Evolutionary conservation across 2,888 invertebrate species (phyloP), one percentile per base, ranked within the genome.

Genomic region (Zygogramma bicolorata): DNA sequence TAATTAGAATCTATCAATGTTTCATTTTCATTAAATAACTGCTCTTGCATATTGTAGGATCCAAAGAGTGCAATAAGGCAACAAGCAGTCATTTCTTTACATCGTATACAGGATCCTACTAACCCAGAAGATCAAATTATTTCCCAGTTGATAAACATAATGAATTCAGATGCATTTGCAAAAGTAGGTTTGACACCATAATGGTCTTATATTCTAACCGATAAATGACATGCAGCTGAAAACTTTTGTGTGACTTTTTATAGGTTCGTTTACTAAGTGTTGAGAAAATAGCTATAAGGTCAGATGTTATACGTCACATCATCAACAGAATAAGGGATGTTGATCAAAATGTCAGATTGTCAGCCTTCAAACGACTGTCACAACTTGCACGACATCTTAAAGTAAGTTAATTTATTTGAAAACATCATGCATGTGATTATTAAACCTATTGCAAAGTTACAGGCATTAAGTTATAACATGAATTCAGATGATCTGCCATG

Each of bases 61-160:
- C 90, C 92, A 7, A 91, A 93, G 57, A 90, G 93, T 0, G 91
- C 91, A 62, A 94, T 97, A 2, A 90, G 97, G 20, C 92, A 93
- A 38, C 93, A 96, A 79, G 96, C 96, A 0, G 93, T 95, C 0
- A 86, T 91, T 29, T 94, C 95, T 0, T 87, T 97, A 46, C 92
- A 93, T 68, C 89, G 96, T 3, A 88, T 97, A 0, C 97, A 97
- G 85, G 93, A 95, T 80, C 95, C 96, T 0, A 88, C 88, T 60
- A 92, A 95, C 81, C 90, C 90, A 0, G 90, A 93, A 34, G 96
- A 97, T 84, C 91, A 91, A 1, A 92, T 97, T 0, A 92, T 95
- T 0, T 90, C 91, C 78, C 90, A 92, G 0, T 94, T 93, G 79
- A 88, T 92, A 25, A 92, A 91, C 81, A 93, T 95, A 76, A 89